Conservation (phyloP, 35 echinoderm and acorn worm genomes). For the Heliocidaris tuberculata region DNA sequence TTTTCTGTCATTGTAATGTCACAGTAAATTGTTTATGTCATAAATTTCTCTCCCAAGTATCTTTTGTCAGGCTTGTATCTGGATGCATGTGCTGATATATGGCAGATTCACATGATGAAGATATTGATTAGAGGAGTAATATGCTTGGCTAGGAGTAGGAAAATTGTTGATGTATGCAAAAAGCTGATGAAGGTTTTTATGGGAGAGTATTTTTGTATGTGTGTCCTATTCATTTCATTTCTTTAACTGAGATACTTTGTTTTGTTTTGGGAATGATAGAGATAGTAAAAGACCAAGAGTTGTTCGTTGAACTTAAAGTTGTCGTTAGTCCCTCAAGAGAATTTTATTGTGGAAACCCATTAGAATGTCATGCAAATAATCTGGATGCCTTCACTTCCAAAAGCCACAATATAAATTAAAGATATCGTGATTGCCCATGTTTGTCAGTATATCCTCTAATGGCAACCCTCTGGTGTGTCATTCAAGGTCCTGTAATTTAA, state of each 20-base stretch:
- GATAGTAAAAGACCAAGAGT: not conserved
- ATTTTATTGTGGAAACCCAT: not conserved
- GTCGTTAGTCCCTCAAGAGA: not conserved
- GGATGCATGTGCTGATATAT: not conserved
- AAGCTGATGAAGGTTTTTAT: not conserved
- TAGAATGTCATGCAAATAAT: slow-evolving; percentile 18
- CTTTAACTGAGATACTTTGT: not conserved
- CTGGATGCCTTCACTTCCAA: not conserved
- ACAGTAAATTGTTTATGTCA: not conserved
- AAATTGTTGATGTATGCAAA: not conserved
- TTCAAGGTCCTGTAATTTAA: not conserved
- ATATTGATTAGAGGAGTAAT: not conserved
- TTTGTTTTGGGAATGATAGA: not conserved
- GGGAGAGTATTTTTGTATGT: not conserved
- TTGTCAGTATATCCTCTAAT: slow-evolving; percentile 4
- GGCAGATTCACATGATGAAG: not conserved
- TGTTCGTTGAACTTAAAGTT: not conserved
- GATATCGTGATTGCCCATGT: not conserved
- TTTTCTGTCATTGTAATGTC: not conserved
- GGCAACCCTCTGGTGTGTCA: not conserved
- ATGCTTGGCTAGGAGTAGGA: not conserved
- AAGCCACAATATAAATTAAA: not conserved
- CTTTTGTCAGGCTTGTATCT: not conserved
- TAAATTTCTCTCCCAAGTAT: not conserved
- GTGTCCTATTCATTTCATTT: not conserved